Percentiles rank a stretch among this genome's conserved stretches.
These are phyloP conservation scores for Hypomecis atomaria DNA, from an alignment of 2,888 invertebrate species.

Conservation along the genomic window DNA sequence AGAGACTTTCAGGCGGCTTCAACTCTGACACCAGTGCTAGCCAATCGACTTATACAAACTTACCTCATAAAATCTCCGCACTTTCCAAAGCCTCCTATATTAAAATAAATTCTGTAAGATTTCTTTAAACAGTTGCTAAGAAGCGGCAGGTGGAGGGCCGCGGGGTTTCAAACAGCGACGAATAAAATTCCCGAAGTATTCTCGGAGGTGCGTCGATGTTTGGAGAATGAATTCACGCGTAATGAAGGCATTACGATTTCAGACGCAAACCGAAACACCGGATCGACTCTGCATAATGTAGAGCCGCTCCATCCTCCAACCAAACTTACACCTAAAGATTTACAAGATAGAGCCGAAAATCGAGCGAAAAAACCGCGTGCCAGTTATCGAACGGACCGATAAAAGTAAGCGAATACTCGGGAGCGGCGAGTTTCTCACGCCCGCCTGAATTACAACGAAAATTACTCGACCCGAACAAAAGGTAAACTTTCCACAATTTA, in stretches of 20 bases:
- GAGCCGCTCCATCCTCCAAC: not conserved
- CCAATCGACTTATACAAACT: no score
- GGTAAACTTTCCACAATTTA: constrained; percentile 22
- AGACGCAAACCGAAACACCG: constrained; percentile 34
- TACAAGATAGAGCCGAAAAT: constrained; percentile 5
- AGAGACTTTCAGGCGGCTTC: no score
- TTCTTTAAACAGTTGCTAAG: no score
- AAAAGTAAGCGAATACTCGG: constrained; percentile 24
- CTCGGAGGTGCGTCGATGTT: constrained; percentile 19
- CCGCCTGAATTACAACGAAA: constrained; percentile 27
- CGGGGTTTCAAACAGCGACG: not conserved
- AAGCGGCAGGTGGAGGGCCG: not conserved
- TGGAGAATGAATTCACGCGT: constrained; percentile 35
- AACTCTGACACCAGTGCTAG: no score
- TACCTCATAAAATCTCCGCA: no score
- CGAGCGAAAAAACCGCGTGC: not conserved
- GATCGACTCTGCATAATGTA: constrained; percentile 40
- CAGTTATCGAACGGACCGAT: constrained; percentile 23
- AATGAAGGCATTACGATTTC: constrained; percentile 43
- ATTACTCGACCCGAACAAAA: constrained; percentile 28
- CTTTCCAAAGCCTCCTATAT: no score
- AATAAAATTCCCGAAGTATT: constrained; percentile 18
- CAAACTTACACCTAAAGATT: constrained; percentile 3
- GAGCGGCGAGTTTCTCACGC: constrained; percentile 22
- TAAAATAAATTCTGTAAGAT: no score